A percentile compares a stretch with the other conserved stretches of the same genome.
Evolutionary conservation across 2,113 vertebrate genomes (phyloP).

Genomic region (Orientallactaga bullata): DNA sequence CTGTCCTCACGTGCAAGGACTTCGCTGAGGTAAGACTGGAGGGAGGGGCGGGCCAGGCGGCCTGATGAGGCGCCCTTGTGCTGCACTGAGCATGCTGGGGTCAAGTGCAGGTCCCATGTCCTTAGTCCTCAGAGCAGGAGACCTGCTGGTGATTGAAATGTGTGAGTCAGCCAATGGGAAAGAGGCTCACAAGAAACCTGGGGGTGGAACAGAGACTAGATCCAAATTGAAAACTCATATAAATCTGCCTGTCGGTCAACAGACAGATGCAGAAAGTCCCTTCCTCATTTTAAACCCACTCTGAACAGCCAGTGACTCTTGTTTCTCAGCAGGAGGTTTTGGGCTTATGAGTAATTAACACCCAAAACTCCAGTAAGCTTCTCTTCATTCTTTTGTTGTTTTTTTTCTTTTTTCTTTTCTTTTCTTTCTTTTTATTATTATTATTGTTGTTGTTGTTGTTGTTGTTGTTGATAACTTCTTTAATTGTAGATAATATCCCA

Average conservation of each 20-base stretch:
- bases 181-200: neutral
- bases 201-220: neutral
- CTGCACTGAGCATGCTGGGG: neutral
- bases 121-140: neutral
- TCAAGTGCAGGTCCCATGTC: fast-evolving
- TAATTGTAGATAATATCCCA: no score
- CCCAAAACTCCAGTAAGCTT: neutral
- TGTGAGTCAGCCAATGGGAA: neutral
- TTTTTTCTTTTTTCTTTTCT: no score
- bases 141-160: fast-evolving
- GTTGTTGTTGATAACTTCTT: no score
- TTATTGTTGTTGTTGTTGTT: no score
- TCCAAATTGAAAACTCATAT: neutral
- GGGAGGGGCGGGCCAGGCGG: neutral
- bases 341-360: neutral
- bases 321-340: neutral
- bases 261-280: neutral
- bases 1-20: neutral
- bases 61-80: fast-evolving
- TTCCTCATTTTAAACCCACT: neutral
- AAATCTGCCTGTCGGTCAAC: neutral
- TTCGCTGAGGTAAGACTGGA: neutral
- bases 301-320: neutral
- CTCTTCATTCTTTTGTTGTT: neutral
- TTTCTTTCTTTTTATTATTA: neutral